Evolutionary conservation across 2,113 vertebrate species (phyloP).

Genomic region (Apteryx mantelli): DNA sequence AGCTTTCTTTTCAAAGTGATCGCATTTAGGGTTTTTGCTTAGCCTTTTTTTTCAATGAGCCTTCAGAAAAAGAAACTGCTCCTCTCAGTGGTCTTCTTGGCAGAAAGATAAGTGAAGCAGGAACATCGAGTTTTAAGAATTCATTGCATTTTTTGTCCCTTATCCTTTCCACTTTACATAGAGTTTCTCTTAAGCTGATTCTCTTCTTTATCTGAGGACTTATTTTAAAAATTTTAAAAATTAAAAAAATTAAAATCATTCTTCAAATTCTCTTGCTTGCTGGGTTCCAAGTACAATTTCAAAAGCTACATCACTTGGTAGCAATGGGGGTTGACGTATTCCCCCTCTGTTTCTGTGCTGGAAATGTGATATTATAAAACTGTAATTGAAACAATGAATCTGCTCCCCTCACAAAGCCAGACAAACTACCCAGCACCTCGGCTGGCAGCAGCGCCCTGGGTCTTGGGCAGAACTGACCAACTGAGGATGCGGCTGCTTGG

Average conservation of each 20-base stretch:
- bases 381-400: background rate
- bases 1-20: background rate
- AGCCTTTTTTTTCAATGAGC: background rate
- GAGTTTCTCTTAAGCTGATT: background rate
- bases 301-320: background rate
- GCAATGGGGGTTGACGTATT: background rate
- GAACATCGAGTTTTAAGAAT: background rate
- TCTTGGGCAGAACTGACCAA: background rate
- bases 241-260: background rate
- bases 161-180: background rate
- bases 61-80: background rate
- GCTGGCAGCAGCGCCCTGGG: background rate
- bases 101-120: background rate
- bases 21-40: background rate
- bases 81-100: background rate
- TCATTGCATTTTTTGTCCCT: background rate
- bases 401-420: background rate
- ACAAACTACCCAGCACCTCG: accelerated
- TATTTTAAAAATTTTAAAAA: background rate
- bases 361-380: background rate
- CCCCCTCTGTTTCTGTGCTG: background rate
- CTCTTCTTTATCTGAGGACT: background rate
- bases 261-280: background rate
- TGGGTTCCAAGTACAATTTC: background rate
- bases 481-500: background rate